A percentile compares a stretch with the other conserved stretches of the same genome.
These are phyloP conservation scores for Trematocara nigrifrons DNA, from an alignment of 2,113 vertebrate species.

Conservation along the genomic window DNA sequence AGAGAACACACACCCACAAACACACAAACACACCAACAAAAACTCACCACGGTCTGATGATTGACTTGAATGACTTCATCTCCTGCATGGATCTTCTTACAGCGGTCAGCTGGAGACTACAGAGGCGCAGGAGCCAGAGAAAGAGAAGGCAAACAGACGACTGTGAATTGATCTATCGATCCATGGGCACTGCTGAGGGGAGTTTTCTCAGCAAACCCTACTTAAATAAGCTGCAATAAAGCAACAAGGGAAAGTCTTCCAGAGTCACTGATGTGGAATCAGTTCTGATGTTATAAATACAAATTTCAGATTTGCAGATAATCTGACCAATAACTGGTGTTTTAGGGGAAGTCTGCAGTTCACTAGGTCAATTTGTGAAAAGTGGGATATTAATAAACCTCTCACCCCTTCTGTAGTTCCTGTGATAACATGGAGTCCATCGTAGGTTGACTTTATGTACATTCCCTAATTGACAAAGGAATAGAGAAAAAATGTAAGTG, in stretches of 20 bases:
- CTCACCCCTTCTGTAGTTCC: conserved; percentile 97
- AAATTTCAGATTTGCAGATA: neutral
- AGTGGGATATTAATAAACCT: conserved; percentile 5
- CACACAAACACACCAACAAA: neutral
- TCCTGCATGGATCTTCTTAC: conserved; percentile 96
- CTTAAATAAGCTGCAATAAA: neutral
- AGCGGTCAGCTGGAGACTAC: conserved; percentile 92
- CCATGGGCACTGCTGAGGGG: neutral
- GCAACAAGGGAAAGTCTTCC: neutral
- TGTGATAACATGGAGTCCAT: conserved; percentile 96
- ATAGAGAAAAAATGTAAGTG: neutral
- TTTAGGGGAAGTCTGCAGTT: neutral
- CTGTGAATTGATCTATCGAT: conserved; percentile 45
- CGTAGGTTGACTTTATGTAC: conserved; percentile 98
- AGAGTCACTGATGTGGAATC: neutral
- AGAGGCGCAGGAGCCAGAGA: conserved; percentile 37
- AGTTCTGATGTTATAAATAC: neutral
- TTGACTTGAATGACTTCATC: conserved; percentile 77
- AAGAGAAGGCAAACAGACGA: neutral
- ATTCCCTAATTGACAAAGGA: conserved; percentile 79
- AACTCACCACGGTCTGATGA: conserved; percentile 78
- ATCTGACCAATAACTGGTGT: neutral
- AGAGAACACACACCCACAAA: neutral
- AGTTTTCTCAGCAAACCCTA: conserved; percentile 12
- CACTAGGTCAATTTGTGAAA: neutral